Conservation (phyloP, 2,113 vertebrate species). For the Myanophis thanlyinensis region DNA sequence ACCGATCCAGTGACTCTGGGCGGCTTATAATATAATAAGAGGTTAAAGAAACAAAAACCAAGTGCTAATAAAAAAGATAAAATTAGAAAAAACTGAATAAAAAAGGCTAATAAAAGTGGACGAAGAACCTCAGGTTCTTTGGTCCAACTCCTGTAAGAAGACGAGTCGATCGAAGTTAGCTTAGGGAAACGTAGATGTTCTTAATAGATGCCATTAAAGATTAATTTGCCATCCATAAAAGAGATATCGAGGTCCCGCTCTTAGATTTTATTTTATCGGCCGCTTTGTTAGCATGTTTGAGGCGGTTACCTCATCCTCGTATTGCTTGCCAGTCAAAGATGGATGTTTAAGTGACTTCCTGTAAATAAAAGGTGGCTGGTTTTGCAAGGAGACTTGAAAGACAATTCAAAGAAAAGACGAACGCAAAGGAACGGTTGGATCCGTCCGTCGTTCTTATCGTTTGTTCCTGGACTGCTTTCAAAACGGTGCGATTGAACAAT, state of each 20-base stretch:
- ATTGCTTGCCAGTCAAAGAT: rapidly evolving
- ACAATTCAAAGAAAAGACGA: not conserved
- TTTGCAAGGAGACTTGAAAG: not conserved
- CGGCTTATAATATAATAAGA: no score
- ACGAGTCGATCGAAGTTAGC: not conserved
- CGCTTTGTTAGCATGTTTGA: not conserved
- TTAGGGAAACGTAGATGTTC: conserved; percentile 1
- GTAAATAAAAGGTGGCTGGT: not conserved
- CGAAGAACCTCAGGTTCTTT: not conserved
- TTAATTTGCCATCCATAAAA: not conserved
- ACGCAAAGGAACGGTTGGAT: not conserved
- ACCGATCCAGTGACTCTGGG: no score
- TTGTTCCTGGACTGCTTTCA: not conserved
- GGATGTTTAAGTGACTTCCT: not conserved
- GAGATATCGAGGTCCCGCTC: not conserved
- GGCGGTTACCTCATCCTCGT: not conserved
- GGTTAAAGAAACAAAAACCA: not conserved
- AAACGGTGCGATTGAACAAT: not conserved
- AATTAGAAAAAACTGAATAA: not conserved
- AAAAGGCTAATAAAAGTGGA: not conserved
- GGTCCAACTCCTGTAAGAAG: not conserved
- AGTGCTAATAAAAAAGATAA: not conserved
- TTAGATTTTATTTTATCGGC: not conserved
- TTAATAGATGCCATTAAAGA: conserved; percentile 19
- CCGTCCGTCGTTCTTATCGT: rapidly evolving